Conservation (phyloP, 2,888 invertebrate species). For the Criorhina ranunculi region DNA sequence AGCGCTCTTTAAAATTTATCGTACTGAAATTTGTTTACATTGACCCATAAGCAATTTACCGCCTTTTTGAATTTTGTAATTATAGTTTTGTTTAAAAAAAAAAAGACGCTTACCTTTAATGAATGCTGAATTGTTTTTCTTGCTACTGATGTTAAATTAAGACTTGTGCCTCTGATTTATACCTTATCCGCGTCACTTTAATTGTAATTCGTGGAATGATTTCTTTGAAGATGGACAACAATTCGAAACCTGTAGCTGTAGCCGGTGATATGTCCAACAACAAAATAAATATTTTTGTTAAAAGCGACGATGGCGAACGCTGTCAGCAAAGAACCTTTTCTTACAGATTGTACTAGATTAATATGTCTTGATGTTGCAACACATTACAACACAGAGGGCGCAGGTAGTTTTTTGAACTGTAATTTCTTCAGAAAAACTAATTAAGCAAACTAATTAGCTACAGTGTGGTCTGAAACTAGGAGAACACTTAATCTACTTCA, state of each 20-base stretch:
- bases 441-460: too few species aligned
- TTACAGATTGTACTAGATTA: conserved; percentile 34
- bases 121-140: not conserved
- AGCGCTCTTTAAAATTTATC: not conserved
- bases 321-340: conserved; percentile 23
- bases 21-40: conserved; percentile 25
- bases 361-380: not conserved
- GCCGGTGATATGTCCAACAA: conserved; percentile 9
- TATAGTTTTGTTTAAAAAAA: not conserved
- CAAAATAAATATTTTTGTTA: conserved; percentile 47
- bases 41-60: conserved; percentile 22
- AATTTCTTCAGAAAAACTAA: too few species aligned
- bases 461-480: too few species aligned
- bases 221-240: not conserved
- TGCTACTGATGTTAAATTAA: not conserved
- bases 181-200: not conserved
- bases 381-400: conserved; percentile 5
- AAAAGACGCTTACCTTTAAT: conserved; percentile 4
- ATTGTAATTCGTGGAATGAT: not conserved
- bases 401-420: not conserved
- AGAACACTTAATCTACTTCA: too few species aligned
- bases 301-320: conserved; percentile 9
- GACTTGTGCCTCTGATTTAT: not conserved
- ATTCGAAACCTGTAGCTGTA: not conserved
- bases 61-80: conserved; percentile 35